Percentiles rank a stretch among this genome's conserved stretches.
These are phyloP conservation scores for Aphelenchoides besseyi DNA, from an alignment of 1,140 invertebrate genomes.

Conservation along the genomic window DNA sequence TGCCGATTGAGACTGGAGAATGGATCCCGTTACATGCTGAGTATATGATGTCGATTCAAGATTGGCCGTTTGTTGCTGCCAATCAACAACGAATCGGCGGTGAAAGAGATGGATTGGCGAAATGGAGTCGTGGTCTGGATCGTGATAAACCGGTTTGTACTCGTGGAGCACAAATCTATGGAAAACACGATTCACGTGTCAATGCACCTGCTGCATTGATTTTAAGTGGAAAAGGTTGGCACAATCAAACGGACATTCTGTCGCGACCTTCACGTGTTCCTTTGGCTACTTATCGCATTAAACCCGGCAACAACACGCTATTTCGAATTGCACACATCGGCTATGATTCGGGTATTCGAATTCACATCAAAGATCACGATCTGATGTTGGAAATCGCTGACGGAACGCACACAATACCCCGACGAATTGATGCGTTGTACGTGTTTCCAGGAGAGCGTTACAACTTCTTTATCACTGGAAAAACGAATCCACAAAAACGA, in stretches of 20 bases:
- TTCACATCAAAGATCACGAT: slow-evolving; percentile 14
- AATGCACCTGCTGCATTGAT: not conserved
- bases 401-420: slow-evolving; percentile 1
- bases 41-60: not conserved
- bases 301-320: not conserved
- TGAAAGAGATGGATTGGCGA: not conserved
- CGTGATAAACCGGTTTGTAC: slow-evolving; percentile 4
- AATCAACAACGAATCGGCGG: not conserved
- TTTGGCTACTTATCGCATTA: not conserved
- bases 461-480: slow-evolving; percentile 12
- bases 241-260: slow-evolving; percentile 17
- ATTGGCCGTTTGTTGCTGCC: slow-evolving; percentile 18
- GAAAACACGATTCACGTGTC: not conserved
- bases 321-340: slow-evolving; percentile 14
- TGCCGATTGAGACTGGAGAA: not conserved
- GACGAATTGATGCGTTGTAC: not conserved
- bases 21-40: not conserved
- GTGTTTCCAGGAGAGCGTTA: slow-evolving; percentile 7
- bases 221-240: slow-evolving; percentile 15
- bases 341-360: slow-evolving; percentile 4
- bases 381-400: slow-evolving; percentile 8
- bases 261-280: slow-evolving; percentile 6
- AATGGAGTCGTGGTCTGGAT: slow-evolving; percentile 16
- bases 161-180: not conserved
- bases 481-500: not conserved